Percentiles rank a stretch among this genome's conserved stretches.
Conservation (phyloP, 2,113 vertebrate genomes). For the Sarotherodon lohbergeri region DNA sequence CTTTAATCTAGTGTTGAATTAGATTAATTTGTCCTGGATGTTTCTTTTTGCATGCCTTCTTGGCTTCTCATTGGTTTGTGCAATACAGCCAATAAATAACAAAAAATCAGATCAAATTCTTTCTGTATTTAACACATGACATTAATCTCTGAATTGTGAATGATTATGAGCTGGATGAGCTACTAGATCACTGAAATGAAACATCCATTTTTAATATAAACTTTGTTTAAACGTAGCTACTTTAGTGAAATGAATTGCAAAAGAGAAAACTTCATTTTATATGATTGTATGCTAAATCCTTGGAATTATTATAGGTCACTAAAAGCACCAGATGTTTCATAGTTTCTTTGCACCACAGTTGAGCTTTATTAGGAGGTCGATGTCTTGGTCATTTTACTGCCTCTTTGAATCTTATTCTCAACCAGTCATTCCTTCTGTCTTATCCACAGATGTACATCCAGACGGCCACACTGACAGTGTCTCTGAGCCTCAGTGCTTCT, state of each 20-base stretch:
- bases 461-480: constrained; percentile 94
- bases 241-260: neutral
- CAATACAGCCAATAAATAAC: neutral
- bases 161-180: neutral
- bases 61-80: neutral
- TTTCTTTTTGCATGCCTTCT: neutral
- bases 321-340: neutral
- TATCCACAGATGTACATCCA: constrained; percentile 93
- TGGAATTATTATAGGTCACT: neutral
- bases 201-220: neutral
- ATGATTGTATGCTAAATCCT: neutral
- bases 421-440: neutral
- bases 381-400: neutral
- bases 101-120: neutral
- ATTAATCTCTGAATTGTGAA: neutral
- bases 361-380: neutral
- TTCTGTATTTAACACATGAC: neutral
- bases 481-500: constrained; percentile 96
- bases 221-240: neutral
- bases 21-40: neutral
- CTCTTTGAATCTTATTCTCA: neutral
- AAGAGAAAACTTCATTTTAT: neutral
- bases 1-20: neutral
- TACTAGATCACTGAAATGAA: neutral
- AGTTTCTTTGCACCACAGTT: neutral